Evolutionary conservation across 1,140 invertebrate genomes (phyloP), one percentile per base, ranked within the genome.

Genomic region (Mizuhopecten yessoensis): DNA sequence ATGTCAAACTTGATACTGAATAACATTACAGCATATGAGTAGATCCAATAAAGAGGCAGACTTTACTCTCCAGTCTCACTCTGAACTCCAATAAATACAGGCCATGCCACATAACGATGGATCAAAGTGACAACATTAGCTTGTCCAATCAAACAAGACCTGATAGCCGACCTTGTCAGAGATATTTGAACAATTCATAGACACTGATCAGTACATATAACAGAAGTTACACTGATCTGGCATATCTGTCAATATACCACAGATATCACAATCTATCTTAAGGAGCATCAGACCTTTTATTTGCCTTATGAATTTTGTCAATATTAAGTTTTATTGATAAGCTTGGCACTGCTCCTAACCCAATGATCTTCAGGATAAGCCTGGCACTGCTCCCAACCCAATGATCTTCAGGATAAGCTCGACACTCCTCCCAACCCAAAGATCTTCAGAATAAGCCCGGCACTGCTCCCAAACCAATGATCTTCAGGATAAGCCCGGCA

Each of bases 111-210:
- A 75, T 75, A 75, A 75, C n/a, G n/a, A 75, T 75, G 57, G 57
- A 75, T 29, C 57, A 75, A 0, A 75, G 11, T 17, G 17, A 29
- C 29, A 29, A 29, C 17, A 75, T 75, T 29, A 29, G 17, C 57
- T 75, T 75, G 20, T 75, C 57, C 57, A n/a, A 75, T 75, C 57
- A 75, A 29, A 75, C 23, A n/a, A 2, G 57, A 75, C 57, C 20
- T 15, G 45, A 49, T 20, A 49, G 45, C 45, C 11, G 11, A 1
- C 23, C 57, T 75, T 75, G 57, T 75, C 57, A 75, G 15, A 75
- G 23, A 29, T 75, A 75, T 75, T 75, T 75, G 57, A 75, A 75
- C 57, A 75, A 29, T 75, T 75, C 57, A 75, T 75, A 75, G 3
- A 2, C 23, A 75, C 5, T 29, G n/a, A 75, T 17, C n/a, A n/a